Percentiles rank a stretch among this genome's conserved stretches.
phyloP scores from a whole-genome alignment of 2,888 invertebrate species.

The Agelastica alni region DNA sequence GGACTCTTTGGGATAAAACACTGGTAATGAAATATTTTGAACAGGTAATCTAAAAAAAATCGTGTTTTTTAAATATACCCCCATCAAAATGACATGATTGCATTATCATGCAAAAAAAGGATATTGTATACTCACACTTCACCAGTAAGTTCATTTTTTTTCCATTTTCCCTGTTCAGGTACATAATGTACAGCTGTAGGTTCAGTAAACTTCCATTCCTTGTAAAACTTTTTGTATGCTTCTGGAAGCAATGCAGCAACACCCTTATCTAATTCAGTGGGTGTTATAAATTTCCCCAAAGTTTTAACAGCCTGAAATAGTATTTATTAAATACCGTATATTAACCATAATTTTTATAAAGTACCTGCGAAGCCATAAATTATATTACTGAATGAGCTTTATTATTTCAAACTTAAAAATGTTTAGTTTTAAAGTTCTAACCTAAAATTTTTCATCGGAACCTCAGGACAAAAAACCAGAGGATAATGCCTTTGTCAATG shows the following conservation, averaged over 20 bases:
- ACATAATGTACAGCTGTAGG: constrained; percentile 70
- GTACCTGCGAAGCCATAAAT: constrained; percentile 21
- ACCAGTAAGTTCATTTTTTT: constrained; percentile 72
- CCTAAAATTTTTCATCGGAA: not conserved
- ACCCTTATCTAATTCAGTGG: constrained; percentile 64
- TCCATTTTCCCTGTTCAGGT: constrained; percentile 74
- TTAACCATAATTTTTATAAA: not conserved
- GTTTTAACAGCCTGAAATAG: constrained; percentile 49
- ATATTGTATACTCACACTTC: constrained; percentile 65
- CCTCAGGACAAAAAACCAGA: no score
- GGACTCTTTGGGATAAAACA: constrained; percentile 78
- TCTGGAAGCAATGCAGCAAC: constrained; percentile 72
- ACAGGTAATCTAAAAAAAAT: constrained; percentile 62
- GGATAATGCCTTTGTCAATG: no score
- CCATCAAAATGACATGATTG: not conserved
- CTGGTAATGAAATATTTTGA: constrained; percentile 76
- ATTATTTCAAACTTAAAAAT: not conserved
- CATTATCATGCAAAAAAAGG: constrained; percentile 7
- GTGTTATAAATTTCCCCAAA: constrained; percentile 46
- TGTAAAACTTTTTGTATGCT: constrained; percentile 84
- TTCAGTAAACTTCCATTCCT: constrained; percentile 76
- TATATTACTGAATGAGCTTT: not conserved
- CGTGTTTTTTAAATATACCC: no score
- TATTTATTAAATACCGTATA: not conserved
- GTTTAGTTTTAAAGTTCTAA: not conserved